phyloP scores from a whole-genome alignment of 2,797 vertebrate genomes.

The Pyrocephalus nanus region DNA sequence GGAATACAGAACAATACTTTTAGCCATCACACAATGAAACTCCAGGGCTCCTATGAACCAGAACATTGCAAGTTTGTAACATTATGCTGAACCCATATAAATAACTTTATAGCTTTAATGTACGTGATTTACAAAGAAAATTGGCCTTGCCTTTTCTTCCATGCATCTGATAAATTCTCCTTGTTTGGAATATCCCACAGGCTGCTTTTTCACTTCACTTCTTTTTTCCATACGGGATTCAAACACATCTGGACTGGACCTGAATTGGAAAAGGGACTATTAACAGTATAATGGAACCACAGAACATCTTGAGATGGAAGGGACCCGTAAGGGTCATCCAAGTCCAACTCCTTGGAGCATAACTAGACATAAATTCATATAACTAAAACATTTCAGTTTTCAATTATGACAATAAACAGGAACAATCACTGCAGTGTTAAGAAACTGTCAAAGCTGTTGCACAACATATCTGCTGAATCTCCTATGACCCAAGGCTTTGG shows the following conservation, averaged over 20 bases:
- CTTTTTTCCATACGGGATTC: constrained; percentile 82
- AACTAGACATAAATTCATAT: not conserved
- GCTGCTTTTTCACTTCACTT: constrained; percentile 79
- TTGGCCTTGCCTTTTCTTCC: constrained; percentile 85
- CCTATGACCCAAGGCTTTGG: not conserved
- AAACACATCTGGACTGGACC: constrained; percentile 86
- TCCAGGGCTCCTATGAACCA: not conserved
- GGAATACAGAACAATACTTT: not conserved
- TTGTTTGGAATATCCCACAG: constrained; percentile 86
- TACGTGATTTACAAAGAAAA: not conserved
- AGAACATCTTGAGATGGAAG: not conserved
- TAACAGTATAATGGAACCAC: not conserved
- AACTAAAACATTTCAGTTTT: not conserved
- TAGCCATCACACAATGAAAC: not conserved
- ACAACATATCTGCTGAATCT: not conserved
- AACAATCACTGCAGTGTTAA: not conserved
- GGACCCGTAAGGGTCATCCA: not conserved
- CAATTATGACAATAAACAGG: not conserved
- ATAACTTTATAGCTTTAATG: not conserved
- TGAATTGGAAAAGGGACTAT: constrained; percentile 44
- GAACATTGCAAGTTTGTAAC: fast-evolving
- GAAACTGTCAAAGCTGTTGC: not conserved
- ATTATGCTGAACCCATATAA: not conserved
- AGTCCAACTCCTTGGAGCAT: not conserved
- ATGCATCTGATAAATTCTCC: constrained; percentile 84